Percentiles rank a stretch among this genome's conserved stretches.
phyloP scores from a whole-genome alignment of 2,888 invertebrate species.

The Hydriomena furcata region DNA sequence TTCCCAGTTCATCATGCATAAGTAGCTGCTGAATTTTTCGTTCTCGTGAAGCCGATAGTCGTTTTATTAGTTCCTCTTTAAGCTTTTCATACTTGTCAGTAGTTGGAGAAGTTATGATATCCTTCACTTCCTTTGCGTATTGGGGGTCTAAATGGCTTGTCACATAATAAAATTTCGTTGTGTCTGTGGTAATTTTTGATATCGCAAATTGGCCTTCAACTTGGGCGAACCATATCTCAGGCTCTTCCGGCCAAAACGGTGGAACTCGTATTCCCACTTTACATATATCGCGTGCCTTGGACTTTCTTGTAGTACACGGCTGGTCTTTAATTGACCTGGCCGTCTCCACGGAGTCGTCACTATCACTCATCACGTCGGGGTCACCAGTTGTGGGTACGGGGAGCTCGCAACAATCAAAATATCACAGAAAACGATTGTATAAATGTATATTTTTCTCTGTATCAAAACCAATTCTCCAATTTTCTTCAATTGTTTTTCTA shows the following conservation, averaged over 20 bases:
- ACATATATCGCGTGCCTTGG: background rate
- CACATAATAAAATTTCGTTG: constrained; percentile 8
- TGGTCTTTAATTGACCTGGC: too few relatives aligned
- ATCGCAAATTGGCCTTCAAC: constrained; percentile 5
- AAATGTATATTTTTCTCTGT: too few relatives aligned
- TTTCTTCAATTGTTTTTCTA: too few relatives aligned
- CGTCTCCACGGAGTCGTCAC: too few relatives aligned
- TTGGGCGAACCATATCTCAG: constrained; percentile 8
- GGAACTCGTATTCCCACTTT: constrained; percentile 5
- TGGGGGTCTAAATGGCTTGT: too few relatives aligned
- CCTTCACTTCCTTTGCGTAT: too few relatives aligned
- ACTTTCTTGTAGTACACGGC: too few relatives aligned
- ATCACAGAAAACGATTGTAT: too few relatives aligned
- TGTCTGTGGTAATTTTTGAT: constrained; percentile 1
- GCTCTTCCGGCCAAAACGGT: constrained; percentile 8
- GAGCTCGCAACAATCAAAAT: too few relatives aligned
- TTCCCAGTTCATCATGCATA: constrained; percentile 9
- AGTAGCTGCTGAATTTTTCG: constrained; percentile 8
- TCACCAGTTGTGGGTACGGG: too few relatives aligned
- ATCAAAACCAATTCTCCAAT: too few relatives aligned
- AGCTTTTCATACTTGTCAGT: constrained; percentile 4
- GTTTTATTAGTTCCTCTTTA: constrained; percentile 5
- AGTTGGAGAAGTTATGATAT: constrained; percentile 3
- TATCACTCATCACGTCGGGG: too few relatives aligned
- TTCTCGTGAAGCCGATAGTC: constrained; percentile 7